Percentiles rank a stretch among this genome's conserved stretches.
phyloP scores from a whole-genome alignment of 2,888 invertebrate species.

The Sepiola atlantica region DNA sequence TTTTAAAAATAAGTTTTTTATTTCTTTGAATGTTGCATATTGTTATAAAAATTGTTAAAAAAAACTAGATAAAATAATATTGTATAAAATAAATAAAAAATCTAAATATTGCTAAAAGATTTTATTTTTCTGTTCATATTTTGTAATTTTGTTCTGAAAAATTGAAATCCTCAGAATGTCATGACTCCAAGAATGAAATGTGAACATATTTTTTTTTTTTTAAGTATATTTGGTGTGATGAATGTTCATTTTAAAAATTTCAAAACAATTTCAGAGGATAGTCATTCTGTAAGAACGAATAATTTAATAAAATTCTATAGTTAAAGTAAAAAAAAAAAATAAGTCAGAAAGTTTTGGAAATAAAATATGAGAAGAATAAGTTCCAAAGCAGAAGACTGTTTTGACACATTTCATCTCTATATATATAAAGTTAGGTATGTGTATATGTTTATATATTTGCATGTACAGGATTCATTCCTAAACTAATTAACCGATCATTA shows the following conservation, averaged over 20 bases:
- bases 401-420: no score
- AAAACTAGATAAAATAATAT: no score
- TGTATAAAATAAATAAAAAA: no score
- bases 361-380: no score
- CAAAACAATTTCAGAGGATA: not conserved
- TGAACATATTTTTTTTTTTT: not conserved
- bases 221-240: not conserved
- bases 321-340: not conserved
- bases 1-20: not conserved
- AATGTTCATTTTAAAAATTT: no score
- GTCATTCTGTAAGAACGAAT: not conserved
- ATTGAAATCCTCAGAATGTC: not conserved
- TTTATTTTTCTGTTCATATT: not conserved
- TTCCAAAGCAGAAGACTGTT: no score
- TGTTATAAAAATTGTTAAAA: not conserved
- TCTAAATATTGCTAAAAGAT: no score
- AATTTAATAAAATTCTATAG: no score
- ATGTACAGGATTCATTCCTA: no score
- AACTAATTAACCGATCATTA: no score
- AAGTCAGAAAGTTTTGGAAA: not conserved
- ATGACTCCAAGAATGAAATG: not conserved
- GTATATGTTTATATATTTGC: no score
- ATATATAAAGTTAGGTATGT: no score
- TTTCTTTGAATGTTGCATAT: not conserved
- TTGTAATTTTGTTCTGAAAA: not conserved